Evolutionary conservation across 2,113 vertebrate genomes (phyloP).

Genomic region (Chascanopsetta lugubris): DNA sequence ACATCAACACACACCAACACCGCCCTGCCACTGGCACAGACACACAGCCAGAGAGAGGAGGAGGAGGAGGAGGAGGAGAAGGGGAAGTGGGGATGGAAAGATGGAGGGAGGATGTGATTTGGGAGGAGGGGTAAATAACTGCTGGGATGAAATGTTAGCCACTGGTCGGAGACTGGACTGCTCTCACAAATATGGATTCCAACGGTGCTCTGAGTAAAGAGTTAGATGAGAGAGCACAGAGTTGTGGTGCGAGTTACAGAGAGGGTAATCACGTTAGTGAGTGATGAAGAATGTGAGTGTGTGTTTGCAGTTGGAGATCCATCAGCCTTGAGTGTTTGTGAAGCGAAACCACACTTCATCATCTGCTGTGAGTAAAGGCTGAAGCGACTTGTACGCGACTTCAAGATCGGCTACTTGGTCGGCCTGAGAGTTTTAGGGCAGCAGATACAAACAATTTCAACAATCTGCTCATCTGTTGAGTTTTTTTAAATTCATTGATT

Average conservation of each 20-base stretch:
- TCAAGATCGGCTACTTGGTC: not conserved
- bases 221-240: not conserved
- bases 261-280: not conserved
- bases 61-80: not conserved
- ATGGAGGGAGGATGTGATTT: constrained; percentile 56
- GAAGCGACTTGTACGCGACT: too few species aligned
- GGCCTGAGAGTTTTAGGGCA: too few species aligned
- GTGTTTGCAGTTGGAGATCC: too few species aligned
- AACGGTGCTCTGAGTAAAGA: not conserved
- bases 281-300: not conserved
- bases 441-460: too few species aligned
- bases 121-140: constrained; percentile 50
- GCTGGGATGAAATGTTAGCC: constrained; percentile 26
- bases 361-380: not conserved
- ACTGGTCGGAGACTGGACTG: constrained; percentile 1
- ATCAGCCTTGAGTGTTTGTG: not conserved
- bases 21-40: constrained; percentile 68
- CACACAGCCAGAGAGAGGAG: constrained; percentile 36
- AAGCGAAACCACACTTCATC: not conserved
- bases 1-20: constrained; percentile 63
- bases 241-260: not conserved
- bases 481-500: too few species aligned
- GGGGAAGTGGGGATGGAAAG: constrained; percentile 34
- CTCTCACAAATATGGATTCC: constrained; percentile 28
- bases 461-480: too few species aligned